These are phyloP conservation scores for Hippoglossus stenolepis DNA, from an alignment of 2,113 vertebrate genomes.

Conservation along the genomic window DNA sequence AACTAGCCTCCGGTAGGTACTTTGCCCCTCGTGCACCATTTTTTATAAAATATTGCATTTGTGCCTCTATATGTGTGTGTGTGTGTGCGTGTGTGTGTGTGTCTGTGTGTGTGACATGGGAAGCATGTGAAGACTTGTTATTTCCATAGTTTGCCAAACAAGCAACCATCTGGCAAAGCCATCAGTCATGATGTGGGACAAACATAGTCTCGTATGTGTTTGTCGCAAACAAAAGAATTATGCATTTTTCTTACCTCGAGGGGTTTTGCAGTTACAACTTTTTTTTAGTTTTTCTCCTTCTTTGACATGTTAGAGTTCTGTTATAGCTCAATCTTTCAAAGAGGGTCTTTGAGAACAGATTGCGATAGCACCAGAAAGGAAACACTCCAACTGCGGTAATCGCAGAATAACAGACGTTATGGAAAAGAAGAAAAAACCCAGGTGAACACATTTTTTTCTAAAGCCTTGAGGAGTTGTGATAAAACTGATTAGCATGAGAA, in stretches of 20 bases:
- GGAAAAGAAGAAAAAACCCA: not conserved
- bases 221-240: not conserved
- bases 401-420: not conserved
- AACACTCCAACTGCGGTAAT: not conserved
- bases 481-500: constrained; percentile 20
- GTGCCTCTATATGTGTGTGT: not conserved
- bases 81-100: not conserved
- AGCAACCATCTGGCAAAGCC: constrained; percentile 17
- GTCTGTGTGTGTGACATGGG: not conserved
- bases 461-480: constrained; percentile 27
- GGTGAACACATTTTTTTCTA: not conserved
- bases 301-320: not conserved
- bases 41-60: not conserved
- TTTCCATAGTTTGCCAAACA: constrained; percentile 10
- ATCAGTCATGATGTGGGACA: constrained; percentile 11
- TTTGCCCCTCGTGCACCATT: not conserved
- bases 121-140: not conserved
- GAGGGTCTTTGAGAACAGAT: constrained; percentile 10
- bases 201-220: not conserved
- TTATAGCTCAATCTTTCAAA: not conserved
- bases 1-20: not conserved
- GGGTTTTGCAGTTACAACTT: not conserved
- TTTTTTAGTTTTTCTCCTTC: not conserved
- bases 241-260: not conserved
- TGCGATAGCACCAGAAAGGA: not conserved